These are phyloP conservation scores for Amphipoea oculea DNA, from an alignment of 2,888 invertebrate genomes.

Conservation along the genomic window DNA sequence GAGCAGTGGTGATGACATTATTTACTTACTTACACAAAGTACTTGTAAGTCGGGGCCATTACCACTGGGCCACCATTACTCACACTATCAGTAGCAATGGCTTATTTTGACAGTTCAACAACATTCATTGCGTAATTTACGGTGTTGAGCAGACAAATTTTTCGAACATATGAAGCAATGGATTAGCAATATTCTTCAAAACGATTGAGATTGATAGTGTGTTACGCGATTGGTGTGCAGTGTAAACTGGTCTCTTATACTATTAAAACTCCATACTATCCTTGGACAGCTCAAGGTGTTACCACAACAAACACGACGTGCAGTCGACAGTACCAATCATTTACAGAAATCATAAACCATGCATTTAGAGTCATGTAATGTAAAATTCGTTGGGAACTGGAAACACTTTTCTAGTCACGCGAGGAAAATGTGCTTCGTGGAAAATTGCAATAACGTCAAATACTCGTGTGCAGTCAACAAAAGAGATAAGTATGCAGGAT, in stretches of 20 bases:
- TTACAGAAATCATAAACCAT: constrained; percentile 23
- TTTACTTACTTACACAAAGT: no score
- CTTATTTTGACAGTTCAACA: no score
- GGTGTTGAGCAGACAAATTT: no score
- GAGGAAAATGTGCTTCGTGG: constrained; percentile 7
- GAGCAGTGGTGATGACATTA: no score
- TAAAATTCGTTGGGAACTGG: constrained; percentile 8
- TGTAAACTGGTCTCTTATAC: background rate
- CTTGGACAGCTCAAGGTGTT: background rate
- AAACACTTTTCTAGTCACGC: constrained; percentile 22
- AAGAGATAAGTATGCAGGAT: no score
- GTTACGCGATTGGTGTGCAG: background rate
- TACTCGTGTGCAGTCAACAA: background rate
- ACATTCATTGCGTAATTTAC: no score
- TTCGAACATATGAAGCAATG: no score
- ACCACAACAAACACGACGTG: background rate
- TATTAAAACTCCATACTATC: background rate
- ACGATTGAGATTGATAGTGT: background rate
- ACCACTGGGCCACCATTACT: no score
- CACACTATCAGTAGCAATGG: no score
- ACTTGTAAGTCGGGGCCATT: no score
- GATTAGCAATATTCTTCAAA: no score
- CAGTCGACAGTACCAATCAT: background rate
- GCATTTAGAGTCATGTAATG: constrained; percentile 11
- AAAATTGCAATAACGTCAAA: constrained; percentile 10